phyloP scores from a whole-genome alignment of 2,888 invertebrate genomes.

The Carterocephalus palaemon region DNA sequence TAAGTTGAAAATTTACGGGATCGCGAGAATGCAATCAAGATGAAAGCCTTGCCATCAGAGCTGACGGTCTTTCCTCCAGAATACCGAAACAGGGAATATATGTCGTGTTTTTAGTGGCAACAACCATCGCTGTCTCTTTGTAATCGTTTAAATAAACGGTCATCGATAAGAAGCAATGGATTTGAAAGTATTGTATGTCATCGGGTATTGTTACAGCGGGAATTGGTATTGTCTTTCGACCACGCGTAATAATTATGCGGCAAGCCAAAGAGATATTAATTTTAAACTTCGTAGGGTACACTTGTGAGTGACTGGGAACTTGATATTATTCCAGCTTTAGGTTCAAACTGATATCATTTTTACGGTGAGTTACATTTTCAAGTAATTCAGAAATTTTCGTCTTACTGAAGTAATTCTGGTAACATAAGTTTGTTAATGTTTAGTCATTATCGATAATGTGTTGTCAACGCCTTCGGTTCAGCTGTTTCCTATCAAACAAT shows the following conservation, averaged over 20 bases:
- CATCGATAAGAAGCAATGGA: slow-evolving; percentile 1
- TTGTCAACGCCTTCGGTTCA: too few species aligned
- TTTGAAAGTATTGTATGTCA: background rate
- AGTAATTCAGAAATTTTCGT: background rate
- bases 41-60: slow-evolving; percentile 43
- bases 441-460: too few species aligned
- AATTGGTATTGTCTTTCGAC: background rate
- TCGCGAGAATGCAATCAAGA: slow-evolving; percentile 51
- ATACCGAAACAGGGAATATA: background rate
- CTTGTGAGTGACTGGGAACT: slow-evolving; percentile 23
- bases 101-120: background rate
- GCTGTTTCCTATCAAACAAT: too few species aligned
- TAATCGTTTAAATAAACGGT: background rate
- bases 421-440: too few species aligned
- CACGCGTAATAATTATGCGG: slow-evolving; percentile 27
- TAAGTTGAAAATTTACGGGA: slow-evolving; percentile 50
- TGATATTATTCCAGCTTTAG: slow-evolving; percentile 18
- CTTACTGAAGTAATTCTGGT: too few species aligned
- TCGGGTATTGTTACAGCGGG: background rate
- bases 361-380: background rate
- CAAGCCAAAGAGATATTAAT: slow-evolving; percentile 28
- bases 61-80: slow-evolving; percentile 8
- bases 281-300: slow-evolving; percentile 27
- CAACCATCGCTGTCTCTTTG: slow-evolving; percentile 2
- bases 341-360: background rate